Conservation (phyloP, 2,888 invertebrate species). For the Lamellibrachia columna region DNA sequence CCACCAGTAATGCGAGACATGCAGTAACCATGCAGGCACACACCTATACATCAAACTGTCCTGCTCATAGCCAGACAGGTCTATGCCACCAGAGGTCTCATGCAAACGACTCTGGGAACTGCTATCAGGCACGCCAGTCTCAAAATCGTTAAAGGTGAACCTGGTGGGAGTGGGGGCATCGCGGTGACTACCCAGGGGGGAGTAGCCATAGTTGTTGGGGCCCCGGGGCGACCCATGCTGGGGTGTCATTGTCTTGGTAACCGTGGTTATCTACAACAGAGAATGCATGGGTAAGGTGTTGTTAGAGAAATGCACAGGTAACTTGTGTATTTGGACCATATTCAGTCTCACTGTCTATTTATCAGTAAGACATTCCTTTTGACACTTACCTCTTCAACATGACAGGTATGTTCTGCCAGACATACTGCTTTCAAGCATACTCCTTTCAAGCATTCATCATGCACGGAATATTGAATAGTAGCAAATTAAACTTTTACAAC, state of each 20-base stretch:
- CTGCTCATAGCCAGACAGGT: neutral
- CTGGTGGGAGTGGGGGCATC: slow-evolving; percentile 2
- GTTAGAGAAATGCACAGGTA: too few species aligned
- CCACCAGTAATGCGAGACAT: neutral
- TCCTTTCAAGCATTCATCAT: too few species aligned
- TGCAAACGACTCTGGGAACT: slow-evolving; percentile 11
- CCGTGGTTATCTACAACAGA: neutral
- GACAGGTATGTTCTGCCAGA: too few species aligned
- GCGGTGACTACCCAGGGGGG: neutral
- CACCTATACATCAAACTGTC: neutral
- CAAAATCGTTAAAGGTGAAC: slow-evolving; percentile 16
- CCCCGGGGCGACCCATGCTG: neutral
- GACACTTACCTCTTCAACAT: too few species aligned
- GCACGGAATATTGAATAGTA: too few species aligned
- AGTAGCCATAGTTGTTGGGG: slow-evolving; percentile 3
- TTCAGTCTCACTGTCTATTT: too few species aligned
- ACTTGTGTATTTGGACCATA: too few species aligned
- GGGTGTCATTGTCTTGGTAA: neutral
- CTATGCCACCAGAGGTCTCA: neutral
- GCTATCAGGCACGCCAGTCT: slow-evolving; percentile 6
- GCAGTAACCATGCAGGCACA: neutral
- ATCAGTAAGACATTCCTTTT: too few species aligned
- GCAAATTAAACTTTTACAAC: too few species aligned
- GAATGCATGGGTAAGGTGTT: neutral
- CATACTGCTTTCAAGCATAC: too few species aligned